These are phyloP conservation scores for Aphyosemion australe DNA, from an alignment of 2,113 vertebrate species.

Conservation along the genomic window DNA sequence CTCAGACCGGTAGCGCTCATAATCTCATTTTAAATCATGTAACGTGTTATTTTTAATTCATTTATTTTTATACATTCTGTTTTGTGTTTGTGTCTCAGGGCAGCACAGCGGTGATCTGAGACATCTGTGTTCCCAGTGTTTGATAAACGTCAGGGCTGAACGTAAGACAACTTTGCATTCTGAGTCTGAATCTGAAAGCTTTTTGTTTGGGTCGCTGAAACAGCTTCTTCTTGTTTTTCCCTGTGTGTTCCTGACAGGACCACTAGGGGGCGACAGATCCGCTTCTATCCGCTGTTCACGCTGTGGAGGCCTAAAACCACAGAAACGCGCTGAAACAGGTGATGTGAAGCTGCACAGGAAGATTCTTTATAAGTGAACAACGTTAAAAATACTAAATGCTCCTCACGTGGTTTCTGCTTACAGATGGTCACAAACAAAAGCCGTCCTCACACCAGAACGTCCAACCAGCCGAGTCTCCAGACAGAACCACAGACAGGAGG, in stretches of 20 bases:
- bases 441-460: conserved; percentile 1
- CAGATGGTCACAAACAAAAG: conserved; percentile 34
- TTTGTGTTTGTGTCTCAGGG: conserved; percentile 38
- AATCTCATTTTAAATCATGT: too few relatives aligned
- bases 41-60: too few relatives aligned
- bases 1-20: conserved; percentile 67
- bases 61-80: neutral
- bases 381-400: neutral
- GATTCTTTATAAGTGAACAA: too few relatives aligned
- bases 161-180: conserved; percentile 42
- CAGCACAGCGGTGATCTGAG: conserved; percentile 6
- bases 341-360: neutral
- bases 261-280: conserved; percentile 29
- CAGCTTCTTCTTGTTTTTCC: neutral
- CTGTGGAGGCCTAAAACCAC: conserved; percentile 41
- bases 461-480: conserved; percentile 24
- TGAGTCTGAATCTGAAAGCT: too few relatives aligned
- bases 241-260: neutral
- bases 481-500: conserved; percentile 20
- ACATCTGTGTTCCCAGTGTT: conserved; percentile 49
- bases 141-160: conserved; percentile 12
- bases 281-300: conserved; percentile 49
- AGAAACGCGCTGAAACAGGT: conserved; percentile 63
- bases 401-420: neutral
- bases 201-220: too few relatives aligned